These are phyloP conservation scores for Cranoglanis bouderius DNA, from an alignment of 2,113 vertebrate species.

Conservation along the genomic window DNA sequence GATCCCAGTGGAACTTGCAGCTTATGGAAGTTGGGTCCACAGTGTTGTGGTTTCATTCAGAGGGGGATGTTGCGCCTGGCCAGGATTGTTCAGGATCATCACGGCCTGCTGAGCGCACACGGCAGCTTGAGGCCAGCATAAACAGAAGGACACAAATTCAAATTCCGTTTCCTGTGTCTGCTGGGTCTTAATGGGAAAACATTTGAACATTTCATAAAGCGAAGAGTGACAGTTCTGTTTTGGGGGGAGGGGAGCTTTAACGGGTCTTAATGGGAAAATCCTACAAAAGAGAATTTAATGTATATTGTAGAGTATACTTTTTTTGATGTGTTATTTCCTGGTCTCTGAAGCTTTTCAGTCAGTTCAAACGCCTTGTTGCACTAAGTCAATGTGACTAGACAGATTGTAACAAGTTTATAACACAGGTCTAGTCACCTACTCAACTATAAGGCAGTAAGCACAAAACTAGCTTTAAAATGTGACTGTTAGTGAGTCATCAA, in stretches of 20 bases:
- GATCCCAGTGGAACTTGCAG: constrained; percentile 62
- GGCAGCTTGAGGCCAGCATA: constrained; percentile 62
- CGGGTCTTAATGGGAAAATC: neutral
- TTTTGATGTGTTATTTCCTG: neutral
- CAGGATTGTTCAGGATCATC: constrained; percentile 72
- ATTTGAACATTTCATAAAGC: neutral
- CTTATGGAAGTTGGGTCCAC: constrained; percentile 63
- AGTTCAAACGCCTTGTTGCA: neutral
- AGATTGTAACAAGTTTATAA: neutral
- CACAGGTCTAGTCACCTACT: neutral
- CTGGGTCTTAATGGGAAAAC: constrained; percentile 7
- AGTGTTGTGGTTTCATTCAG: constrained; percentile 72
- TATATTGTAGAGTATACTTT: neutral
- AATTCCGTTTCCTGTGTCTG: constrained; percentile 68
- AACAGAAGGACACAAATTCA: constrained; percentile 52
- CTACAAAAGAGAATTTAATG: neutral
- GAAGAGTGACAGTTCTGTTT: too few species aligned
- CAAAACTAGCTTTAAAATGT: neutral
- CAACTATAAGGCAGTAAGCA: neutral
- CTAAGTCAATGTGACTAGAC: neutral
- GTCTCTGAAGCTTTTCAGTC: neutral
- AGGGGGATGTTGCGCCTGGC: constrained; percentile 58
- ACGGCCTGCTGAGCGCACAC: constrained; percentile 69
- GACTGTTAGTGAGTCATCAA: constrained; percentile 1
- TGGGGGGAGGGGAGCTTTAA: too few species aligned